phyloP scores from a whole-genome alignment of 2,113 vertebrate genomes.

The Rhinopithecus roxellana region DNA sequence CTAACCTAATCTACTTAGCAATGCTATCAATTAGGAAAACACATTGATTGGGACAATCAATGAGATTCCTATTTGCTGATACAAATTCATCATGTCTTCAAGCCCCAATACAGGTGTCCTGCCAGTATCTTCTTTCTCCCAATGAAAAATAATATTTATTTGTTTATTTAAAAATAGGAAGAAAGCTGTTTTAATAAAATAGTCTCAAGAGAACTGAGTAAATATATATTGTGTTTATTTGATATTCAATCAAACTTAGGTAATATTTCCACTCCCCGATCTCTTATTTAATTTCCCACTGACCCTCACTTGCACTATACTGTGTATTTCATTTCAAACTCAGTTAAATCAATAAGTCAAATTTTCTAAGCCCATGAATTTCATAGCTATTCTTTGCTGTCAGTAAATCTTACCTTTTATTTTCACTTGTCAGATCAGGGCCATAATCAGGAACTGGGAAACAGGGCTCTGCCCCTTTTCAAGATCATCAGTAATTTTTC shows the following conservation, averaged over 20 bases:
- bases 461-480: neutral
- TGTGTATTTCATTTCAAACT: slow-evolving; percentile 69
- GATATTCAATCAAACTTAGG: slow-evolving; percentile 50
- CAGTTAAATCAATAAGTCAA: slow-evolving; percentile 72
- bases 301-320: slow-evolving; percentile 70
- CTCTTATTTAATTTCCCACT: slow-evolving; percentile 64
- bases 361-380: slow-evolving; percentile 64
- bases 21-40: slow-evolving; percentile 29
- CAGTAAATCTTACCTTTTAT: slow-evolving; percentile 67
- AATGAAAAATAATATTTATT: neutral
- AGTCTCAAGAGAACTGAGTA: slow-evolving; percentile 13
- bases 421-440: slow-evolving; percentile 57
- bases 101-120: neutral
- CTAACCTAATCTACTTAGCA: neutral
- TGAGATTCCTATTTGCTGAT: slow-evolving; percentile 3
- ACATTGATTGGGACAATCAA: slow-evolving; percentile 28
- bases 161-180: neutral
- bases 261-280: slow-evolving; percentile 39
- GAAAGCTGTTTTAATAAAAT: slow-evolving; percentile 34
- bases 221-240: slow-evolving; percentile 54
- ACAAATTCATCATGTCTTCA: neutral
- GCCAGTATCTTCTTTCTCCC: neutral
- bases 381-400: slow-evolving; percentile 50
- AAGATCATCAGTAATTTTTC: slow-evolving; percentile 45
- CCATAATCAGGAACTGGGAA: slow-evolving; percentile 35